phyloP scores from a whole-genome alignment of 2,113 vertebrate species.

The Trichechus manatus region DNA sequence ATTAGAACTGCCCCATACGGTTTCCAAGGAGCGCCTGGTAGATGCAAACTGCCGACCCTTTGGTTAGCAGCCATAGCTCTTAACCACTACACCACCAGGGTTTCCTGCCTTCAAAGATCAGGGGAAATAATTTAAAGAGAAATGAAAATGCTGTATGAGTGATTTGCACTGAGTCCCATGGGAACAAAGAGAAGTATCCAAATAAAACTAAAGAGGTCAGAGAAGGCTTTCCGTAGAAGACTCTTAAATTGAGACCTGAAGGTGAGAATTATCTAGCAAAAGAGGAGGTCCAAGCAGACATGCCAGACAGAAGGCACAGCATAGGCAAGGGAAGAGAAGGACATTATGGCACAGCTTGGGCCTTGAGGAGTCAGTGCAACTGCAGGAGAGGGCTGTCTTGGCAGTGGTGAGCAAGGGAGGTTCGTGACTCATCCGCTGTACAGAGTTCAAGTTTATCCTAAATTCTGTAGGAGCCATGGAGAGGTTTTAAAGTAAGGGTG shows the following conservation, averaged over 20 bases:
- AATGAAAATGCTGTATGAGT: neutral
- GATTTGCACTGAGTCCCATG: neutral
- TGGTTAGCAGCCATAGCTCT: too few species aligned
- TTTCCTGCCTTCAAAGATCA: neutral
- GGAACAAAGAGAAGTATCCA: neutral
- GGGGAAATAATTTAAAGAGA: neutral
- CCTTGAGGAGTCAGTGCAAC: neutral
- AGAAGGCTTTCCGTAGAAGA: neutral
- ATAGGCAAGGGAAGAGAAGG: neutral
- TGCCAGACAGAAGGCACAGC: neutral
- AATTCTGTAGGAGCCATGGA: neutral
- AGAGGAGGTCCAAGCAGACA: neutral
- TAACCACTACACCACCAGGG: too few species aligned
- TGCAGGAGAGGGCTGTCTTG: neutral
- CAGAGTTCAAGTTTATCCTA: neutral
- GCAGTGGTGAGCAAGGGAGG: neutral
- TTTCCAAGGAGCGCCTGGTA: too few species aligned
- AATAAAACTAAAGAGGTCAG: constrained; percentile 9
- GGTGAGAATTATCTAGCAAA: neutral
- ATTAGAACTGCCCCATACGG: too few species aligned
- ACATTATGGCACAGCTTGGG: accelerated
- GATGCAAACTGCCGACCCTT: too few species aligned
- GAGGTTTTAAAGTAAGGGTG: neutral
- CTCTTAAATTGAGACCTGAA: neutral
- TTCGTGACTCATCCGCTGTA: neutral